phyloP scores from a whole-genome alignment of 2,797 vertebrate genomes.

The Sciurus vulgaris region DNA sequence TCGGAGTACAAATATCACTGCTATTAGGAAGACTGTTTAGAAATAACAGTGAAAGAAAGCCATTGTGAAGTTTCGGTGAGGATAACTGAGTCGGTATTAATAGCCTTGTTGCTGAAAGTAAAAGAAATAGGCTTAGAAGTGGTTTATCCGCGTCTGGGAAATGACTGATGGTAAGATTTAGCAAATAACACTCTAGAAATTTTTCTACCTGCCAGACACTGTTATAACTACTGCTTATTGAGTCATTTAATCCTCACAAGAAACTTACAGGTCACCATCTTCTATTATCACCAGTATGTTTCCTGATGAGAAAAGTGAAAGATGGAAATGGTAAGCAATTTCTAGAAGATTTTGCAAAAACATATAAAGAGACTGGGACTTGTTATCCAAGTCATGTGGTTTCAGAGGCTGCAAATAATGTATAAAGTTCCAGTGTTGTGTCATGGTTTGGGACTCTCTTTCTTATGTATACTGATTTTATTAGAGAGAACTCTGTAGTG shows the following conservation, averaged over 20 bases:
- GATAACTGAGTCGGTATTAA: not conserved
- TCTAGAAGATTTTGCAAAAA: not conserved
- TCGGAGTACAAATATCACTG: not conserved
- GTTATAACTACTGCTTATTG: not conserved
- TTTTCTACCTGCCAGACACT: not conserved
- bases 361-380: not conserved
- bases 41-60: not conserved
- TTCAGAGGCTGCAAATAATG: not conserved
- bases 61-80: not conserved
- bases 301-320: not conserved
- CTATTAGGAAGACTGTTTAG: not conserved
- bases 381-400: not conserved
- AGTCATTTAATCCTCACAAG: not conserved
- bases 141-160: not conserved
- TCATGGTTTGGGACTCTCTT: accelerated
- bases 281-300: not conserved
- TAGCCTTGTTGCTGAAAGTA: not conserved
- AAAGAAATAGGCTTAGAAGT: not conserved
- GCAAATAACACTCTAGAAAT: not conserved
- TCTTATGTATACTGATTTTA: not conserved
- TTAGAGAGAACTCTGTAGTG: not conserved
- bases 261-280: not conserved
- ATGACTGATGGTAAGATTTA: not conserved
- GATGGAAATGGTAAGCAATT: not conserved
- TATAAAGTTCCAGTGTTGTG: too few species aligned